Evolutionary conservation across 1,140 invertebrate species (phyloP), one percentile per base, ranked within the genome.

Genomic region (Proctacanthus coquilletti): DNA sequence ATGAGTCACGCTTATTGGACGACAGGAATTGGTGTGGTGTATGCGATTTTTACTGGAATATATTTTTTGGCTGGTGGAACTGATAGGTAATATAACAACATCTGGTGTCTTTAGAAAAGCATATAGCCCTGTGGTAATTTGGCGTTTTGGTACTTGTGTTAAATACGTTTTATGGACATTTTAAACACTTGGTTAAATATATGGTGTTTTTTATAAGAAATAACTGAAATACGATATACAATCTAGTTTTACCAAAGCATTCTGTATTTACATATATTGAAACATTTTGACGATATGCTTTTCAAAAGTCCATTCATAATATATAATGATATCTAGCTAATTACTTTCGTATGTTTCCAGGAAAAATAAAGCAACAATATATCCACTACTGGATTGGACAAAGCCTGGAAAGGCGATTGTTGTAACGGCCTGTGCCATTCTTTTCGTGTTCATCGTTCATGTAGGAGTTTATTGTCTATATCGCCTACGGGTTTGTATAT

Each of bases 31-130:
- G 66, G 66, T 11, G 30, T 66, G 2, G 42, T 56, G 5, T 84
- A 81, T 49, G 46, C 70, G 2, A 43, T 71, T 15, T 83, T 83
- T 45, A 72, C 67, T 6, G 42, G 72, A 8, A 61, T 80, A 27
- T 84, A 80, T 48, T 80, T 70, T 52, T 38, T 57, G 4, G 65
- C 67, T 17, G 80, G 78, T 18, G 80, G 79, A 21, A 67, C 67
- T 4, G 66, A 70, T 45, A 70, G 66, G 55, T 64, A 56, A 36
- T 51, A n/a, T n/a, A 44, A 37, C 17, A 4, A 34, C 33, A n/a
- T n/a, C n/a, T n/a, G n/a, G n/a, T n/a, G n/a, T n/a, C n/a, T n/a
- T n/a, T n/a, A n/a, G n/a, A n/a, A n/a, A n/a, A n/a, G n/a, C n/a
- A n/a, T n/a, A n/a, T n/a, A n/a, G n/a, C n/a, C n/a, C n/a, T n/a